A percentile compares a stretch with the other conserved stretches of the same genome.
Evolutionary conservation across 2,888 invertebrate genomes (phyloP).

Genomic region (Microdon myrmicae): DNA sequence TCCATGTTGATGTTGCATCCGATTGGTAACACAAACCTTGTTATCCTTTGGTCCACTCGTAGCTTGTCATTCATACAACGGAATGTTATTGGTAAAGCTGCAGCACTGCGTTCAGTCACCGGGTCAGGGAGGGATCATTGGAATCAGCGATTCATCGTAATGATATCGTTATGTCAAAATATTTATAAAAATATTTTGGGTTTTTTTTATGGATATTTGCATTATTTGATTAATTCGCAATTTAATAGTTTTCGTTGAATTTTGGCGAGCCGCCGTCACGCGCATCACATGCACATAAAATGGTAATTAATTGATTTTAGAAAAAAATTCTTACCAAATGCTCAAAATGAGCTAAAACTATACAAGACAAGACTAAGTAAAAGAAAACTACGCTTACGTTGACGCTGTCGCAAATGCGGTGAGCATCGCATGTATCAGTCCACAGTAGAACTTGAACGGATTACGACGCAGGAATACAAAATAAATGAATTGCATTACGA

Average conservation of each 20-base stretch:
- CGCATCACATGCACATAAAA: conserved; percentile 25
- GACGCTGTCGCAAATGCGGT: conserved; percentile 92
- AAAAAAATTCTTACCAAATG: conserved; percentile 18
- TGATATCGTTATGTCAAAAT: too few species aligned
- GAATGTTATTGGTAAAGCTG: conserved; percentile 89
- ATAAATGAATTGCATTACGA: conserved; percentile 87
- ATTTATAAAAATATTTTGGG: conserved; percentile 2
- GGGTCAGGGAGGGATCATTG: too few species aligned
- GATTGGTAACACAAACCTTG: conserved; percentile 88
- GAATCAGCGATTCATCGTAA: too few species aligned
- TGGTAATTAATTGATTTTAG: conserved; percentile 25
- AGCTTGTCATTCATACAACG: conserved; percentile 86
- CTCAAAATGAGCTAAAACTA: conserved; percentile 10
- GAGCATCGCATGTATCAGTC: conserved; percentile 82
- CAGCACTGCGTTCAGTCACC: conserved; percentile 76
- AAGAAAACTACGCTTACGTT: conserved; percentile 74
- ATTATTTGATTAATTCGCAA: background rate
- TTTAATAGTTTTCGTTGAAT: background rate
- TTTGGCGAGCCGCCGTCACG: conserved; percentile 11
- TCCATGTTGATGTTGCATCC: conserved; percentile 95
- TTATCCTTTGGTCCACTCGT: conserved; percentile 82
- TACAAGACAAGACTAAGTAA: conserved; percentile 20
- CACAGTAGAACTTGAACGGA: conserved; percentile 87
- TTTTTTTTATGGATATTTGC: background rate
- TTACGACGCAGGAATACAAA: conserved; percentile 82